These are phyloP conservation scores for Danio choprae DNA, from an alignment of 2,797 vertebrate species.

Conservation along the genomic window DNA sequence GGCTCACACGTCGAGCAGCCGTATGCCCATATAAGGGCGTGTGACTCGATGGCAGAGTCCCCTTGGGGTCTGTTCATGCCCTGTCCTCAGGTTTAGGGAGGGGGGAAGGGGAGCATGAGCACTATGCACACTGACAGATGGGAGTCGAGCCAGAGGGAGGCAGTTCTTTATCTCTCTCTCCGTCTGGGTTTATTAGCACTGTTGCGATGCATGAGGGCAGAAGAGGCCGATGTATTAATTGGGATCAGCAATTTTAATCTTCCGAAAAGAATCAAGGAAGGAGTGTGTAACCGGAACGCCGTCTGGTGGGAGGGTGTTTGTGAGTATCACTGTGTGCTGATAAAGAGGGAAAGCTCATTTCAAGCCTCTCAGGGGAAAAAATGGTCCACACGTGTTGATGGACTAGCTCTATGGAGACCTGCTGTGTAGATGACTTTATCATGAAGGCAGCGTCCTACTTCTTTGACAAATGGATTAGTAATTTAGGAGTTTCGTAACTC, in stretches of 20 bases:
- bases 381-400: conserved; percentile 39
- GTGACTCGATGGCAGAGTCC: conserved; percentile 41
- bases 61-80: conserved; percentile 41
- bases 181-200: conserved; percentile 32
- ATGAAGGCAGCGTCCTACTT: conserved; percentile 31
- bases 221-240: conserved; percentile 27
- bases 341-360: conserved; percentile 13
- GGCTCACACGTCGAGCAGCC: conserved; percentile 1
- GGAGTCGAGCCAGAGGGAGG: conserved; percentile 39
- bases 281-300: neutral
- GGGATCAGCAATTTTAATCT: conserved; percentile 11
- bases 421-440: conserved; percentile 13
- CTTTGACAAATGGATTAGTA: conserved; percentile 19
- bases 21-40: conserved; percentile 45
- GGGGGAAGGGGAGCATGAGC: conserved; percentile 37
- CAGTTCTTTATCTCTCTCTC: conserved; percentile 24
- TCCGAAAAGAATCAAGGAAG: neutral
- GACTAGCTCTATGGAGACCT: neutral
- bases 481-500: conserved; percentile 25
- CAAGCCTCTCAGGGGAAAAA: neutral
- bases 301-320: neutral
- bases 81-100: conserved; percentile 33
- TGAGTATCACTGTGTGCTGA: conserved; percentile 21
- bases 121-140: conserved; percentile 50
- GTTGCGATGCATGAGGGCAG: neutral